Base-by-base conservation (phyloP, 2,797 vertebrate genomes). In the Scleropages formosus region DNA sequence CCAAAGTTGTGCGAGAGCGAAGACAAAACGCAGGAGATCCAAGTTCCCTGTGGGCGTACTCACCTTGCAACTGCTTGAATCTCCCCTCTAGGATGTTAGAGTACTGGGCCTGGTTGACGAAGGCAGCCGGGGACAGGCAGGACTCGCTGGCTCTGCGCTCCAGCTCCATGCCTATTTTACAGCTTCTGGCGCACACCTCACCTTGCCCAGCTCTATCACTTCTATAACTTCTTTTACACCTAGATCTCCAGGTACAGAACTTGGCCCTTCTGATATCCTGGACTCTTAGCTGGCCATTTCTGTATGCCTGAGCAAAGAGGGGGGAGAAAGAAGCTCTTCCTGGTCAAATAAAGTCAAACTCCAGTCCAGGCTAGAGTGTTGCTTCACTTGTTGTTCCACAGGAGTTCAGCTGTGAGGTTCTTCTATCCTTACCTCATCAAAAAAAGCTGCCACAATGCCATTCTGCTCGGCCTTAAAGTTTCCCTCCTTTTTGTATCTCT, bases 31-130 rank as follows among this genome's bases (percentile, higher is more conserved):
- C 6, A 39, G n/a, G n/a, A n/a, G n/a, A n/a, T n/a, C n/a, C n/a
- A n/a, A 15, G 61, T 26, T 11, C n/a, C n/a, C n/a, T 6, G 12
- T 20, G 59, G 22, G 61, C n/a, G 47, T 74, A 26, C 93, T 94
- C 94, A 97, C 96, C 96, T 96, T 97, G 96, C 56, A 97, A 90
- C 85, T 97, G 95, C 84, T 97, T 97, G 90, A 97, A 97, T 63
- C 96, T 87, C 80, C 96, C 96, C 79, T 96, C 96, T 88, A 97
- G 84, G 78, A 97, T 94, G 79, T 94, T 96, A 71, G 95, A 91
- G 59, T 95, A 95, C 85, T 95, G 96, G 78, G 94, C 91, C 53
- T 95, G 90, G 87, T 96, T 95, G 75, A 96, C 90, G 86, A 95
- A 97, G 63, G 96, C 96, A 10, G 96, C 95, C 0, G 96, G 93